phyloP scores from a whole-genome alignment of 1,140 invertebrate species.

The Trichoplusia ni region DNA sequence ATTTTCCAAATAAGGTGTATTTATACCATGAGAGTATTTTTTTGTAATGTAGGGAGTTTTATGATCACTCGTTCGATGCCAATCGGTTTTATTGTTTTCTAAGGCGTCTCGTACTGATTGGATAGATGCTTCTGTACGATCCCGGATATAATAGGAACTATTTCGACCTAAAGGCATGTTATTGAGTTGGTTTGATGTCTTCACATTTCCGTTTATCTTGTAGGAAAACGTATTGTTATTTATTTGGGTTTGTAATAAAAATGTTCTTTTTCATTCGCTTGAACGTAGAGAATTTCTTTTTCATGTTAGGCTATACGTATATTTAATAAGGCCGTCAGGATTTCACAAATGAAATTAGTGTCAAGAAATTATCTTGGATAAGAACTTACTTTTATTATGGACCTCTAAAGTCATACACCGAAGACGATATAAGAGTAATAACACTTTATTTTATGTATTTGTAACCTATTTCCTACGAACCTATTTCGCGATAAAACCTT shows the following conservation, averaged over 20 bases:
- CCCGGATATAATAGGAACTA: constrained; percentile 12
- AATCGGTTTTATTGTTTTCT: constrained; percentile 10
- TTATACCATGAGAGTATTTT: not conserved
- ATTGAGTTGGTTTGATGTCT: constrained; percentile 14
- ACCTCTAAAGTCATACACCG: too few species aligned
- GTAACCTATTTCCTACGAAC: too few species aligned
- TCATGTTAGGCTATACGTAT: too few species aligned
- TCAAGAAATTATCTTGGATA: too few species aligned
- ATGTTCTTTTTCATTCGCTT: not conserved
- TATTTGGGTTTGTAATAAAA: not conserved
- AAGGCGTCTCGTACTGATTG: constrained; percentile 11
- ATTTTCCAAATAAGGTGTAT: not conserved
- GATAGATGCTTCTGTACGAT: constrained; percentile 14
- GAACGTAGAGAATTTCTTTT: not conserved
- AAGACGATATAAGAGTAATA: too few species aligned
- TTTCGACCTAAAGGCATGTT: constrained; percentile 8
- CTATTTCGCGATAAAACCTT: too few species aligned
- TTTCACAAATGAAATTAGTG: too few species aligned
- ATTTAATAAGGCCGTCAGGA: too few species aligned
- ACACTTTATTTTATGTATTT: too few species aligned
- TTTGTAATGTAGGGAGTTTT: constrained; percentile 3
- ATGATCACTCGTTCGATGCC: not conserved
- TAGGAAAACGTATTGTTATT: not conserved
- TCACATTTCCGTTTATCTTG: constrained; percentile 1
- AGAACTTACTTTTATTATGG: too few species aligned